Evolutionary conservation across 2,888 invertebrate species (phyloP), one percentile per base, ranked within the genome.

Genomic region (Netelia fuscicornis): DNA sequence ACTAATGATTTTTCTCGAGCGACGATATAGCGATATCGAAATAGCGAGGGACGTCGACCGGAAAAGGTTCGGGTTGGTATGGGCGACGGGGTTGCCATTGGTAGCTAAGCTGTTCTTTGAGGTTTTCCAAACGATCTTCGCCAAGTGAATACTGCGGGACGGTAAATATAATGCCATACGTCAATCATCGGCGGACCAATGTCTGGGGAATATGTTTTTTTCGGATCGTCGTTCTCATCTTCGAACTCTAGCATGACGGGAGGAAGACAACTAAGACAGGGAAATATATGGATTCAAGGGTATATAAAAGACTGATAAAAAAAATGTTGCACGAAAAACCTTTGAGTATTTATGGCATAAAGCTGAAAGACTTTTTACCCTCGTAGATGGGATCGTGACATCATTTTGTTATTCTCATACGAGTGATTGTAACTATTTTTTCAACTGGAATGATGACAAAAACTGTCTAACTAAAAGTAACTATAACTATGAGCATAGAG

Each of bases 81-180:
- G 48, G 70, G 54, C 54, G 56, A 70, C 48, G 70, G 70, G 54
- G 70, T 70, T 70, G 70, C 52, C 30, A 70, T 3, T 56, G 54
- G 70, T 9, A 54, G 54, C 70, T 56, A 56, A 70, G 54, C 23
- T 23, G 70, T 30, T 3, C 17, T 23, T 5, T 30, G 25, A 68
- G 48, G 10, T 13, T 48, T 48, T 48, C 48, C 48, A 48, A 48
- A 48, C 13, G 48, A 48, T 48, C 11, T 48, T 48, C 48, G 48
- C 2, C 48, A 11, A 48, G 10, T 48, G 48, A 48, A 48, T 48
- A 13, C 11, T 13, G 13, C 13, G 48, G 13, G 13, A 48, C 13
- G 11, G 48, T 48, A 48, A 13, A 48, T 10, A 48, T 48, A 13
- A 48, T 48, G 13, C 48, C 11, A 13, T 13, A 11, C 48, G 48